Conservation (phyloP, 2,888 invertebrate species). For the Dryobotodes eremita region DNA sequence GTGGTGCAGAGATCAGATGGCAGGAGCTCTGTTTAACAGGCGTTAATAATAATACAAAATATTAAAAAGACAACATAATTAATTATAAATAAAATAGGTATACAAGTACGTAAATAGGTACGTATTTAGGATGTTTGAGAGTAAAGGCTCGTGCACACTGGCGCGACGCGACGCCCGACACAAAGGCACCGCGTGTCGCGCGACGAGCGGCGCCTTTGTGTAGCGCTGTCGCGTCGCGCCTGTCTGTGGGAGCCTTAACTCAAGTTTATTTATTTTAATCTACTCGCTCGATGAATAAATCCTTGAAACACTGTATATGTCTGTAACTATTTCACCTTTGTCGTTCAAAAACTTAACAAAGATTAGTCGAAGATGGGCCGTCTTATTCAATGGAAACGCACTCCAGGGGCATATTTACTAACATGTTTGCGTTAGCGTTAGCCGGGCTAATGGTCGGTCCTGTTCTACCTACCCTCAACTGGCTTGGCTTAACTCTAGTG, state of each 20-base stretch:
- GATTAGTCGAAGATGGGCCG: background rate
- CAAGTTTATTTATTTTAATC: background rate
- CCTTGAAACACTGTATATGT: background rate
- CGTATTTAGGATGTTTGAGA: background rate
- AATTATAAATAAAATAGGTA: too few species aligned
- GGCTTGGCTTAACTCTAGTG: conserved; percentile 61
- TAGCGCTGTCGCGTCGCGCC: too few species aligned
- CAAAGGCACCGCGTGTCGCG: too few species aligned
- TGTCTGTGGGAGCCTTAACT: too few species aligned
- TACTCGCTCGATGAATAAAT: background rate
- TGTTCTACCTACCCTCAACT: conserved; percentile 70
- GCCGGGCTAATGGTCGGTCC: conserved; percentile 80
- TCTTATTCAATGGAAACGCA: conserved; percentile 37
- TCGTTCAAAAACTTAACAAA: background rate
- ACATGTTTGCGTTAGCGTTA: conserved; percentile 83
- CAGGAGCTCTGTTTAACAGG: too few species aligned
- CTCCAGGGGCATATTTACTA: conserved; percentile 73
- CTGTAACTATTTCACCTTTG: background rate
- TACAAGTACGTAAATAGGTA: too few species aligned
- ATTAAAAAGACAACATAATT: too few species aligned
- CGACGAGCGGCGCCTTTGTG: too few species aligned
- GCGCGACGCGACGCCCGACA: too few species aligned
- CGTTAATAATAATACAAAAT: too few species aligned
- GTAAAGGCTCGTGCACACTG: too few species aligned
- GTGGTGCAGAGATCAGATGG: too few species aligned